Conservation (phyloP, 2,113 vertebrate species). For the Crotalus viridis region DNA sequence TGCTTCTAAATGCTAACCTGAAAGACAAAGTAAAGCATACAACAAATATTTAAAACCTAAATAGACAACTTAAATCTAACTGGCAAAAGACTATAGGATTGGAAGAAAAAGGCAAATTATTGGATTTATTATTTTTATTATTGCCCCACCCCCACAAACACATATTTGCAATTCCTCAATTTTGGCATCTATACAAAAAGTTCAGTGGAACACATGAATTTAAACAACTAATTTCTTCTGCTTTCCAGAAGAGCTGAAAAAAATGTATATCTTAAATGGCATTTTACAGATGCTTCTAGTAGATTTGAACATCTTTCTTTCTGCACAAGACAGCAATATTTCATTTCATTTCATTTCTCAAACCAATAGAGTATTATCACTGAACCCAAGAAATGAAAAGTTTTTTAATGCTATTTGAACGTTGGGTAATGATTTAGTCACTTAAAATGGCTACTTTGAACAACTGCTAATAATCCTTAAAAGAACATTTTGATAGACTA, state of each 20-base stretch:
- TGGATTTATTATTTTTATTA: too few relatives aligned
- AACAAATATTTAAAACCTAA: conserved; percentile 16
- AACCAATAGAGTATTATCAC: neutral
- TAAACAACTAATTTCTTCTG: conserved; percentile 22
- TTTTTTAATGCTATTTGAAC: conserved; percentile 1
- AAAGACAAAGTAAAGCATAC: conserved; percentile 21
- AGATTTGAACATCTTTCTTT: conserved; percentile 17
- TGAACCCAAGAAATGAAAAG: neutral
- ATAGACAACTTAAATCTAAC: conserved; percentile 36
- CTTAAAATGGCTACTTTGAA: conserved; percentile 25
- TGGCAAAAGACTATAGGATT: conserved; percentile 11
- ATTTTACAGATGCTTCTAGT: neutral
- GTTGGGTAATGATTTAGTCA: neutral
- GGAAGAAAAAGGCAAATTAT: neutral
- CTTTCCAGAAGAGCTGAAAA: conserved; percentile 27
- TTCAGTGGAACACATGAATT: conserved; percentile 24
- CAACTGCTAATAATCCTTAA: neutral
- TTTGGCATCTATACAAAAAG: conserved; percentile 30
- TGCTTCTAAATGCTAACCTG: rapidly evolving
- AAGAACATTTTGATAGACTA: neutral
- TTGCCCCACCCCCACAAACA: neutral
- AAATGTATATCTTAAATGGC: conserved; percentile 13
- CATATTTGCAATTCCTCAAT: neutral
- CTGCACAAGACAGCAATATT: neutral
- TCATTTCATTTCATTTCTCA: neutral